phyloP scores from a whole-genome alignment of 2,113 vertebrate genomes.

The Herpailurus yagouaroundi region DNA sequence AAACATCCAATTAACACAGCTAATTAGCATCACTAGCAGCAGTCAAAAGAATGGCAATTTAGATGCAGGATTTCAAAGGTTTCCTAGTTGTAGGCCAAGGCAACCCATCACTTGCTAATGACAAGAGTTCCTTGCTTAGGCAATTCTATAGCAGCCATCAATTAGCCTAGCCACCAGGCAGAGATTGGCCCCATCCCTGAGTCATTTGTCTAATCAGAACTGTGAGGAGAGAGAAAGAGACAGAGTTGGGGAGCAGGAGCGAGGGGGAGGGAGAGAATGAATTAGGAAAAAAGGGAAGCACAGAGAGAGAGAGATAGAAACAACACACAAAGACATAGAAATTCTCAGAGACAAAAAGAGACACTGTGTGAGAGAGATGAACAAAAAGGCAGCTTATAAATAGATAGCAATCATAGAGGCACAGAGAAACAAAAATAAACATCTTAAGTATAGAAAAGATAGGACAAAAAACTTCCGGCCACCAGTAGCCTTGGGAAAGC shows the following conservation, averaged over 20 bases:
- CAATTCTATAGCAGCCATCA: constrained; percentile 86
- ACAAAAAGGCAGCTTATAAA: background rate
- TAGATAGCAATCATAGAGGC: background rate
- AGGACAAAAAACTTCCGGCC: background rate
- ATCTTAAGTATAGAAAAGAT: constrained; percentile 23
- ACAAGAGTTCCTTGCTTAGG: constrained; percentile 85
- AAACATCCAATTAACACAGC: constrained; percentile 97
- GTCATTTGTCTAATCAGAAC: constrained; percentile 81
- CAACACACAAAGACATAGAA: background rate
- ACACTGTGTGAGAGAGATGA: background rate
- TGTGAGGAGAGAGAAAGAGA: background rate
- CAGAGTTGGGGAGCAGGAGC: background rate
- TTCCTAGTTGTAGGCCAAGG: constrained; percentile 87
- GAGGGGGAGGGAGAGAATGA: background rate
- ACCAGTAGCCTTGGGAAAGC: background rate
- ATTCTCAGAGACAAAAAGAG: background rate
- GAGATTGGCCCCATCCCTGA: constrained; percentile 77
- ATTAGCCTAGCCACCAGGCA: constrained; percentile 82
- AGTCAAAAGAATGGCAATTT: constrained; percentile 90
- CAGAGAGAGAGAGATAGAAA: background rate
- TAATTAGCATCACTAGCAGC: constrained; percentile 96
- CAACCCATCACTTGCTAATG: constrained; percentile 85
- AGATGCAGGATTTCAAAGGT: constrained; percentile 89
- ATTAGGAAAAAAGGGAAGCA: background rate
- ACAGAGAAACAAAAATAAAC: background rate